Base-by-base conservation (phyloP, 2,888 invertebrate species). In the Temnothorax unifasciatus region DNA sequence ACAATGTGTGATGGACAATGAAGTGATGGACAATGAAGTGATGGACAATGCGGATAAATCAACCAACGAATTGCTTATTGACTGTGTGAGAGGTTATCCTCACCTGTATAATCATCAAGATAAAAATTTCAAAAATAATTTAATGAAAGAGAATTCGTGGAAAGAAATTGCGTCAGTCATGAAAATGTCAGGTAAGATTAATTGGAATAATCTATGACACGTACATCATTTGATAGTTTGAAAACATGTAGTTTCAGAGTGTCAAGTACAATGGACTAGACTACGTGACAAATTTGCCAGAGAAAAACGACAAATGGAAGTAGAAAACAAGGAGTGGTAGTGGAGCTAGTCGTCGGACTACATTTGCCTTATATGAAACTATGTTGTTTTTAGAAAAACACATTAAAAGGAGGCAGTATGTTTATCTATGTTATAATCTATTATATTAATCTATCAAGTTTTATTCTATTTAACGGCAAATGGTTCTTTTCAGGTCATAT, bases 41-140 rank as follows among this genome's bases (percentile, higher is more conserved):
- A n/a, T n/a, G n/a, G n/a, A n/a, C n/a, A n/a, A 52, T 52, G 6
- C n/a, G 5, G 5, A 6, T 52, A 52, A 52, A 52, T 52, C 50
- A 52, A 52, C 50, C 50, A 18, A 52, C 18, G n/a, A 52, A n/a
- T n/a, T 52, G 6, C 50, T 52, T 15, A 52, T 52, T n/a, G 50
- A 52, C n/a, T 52, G 50, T n/a, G 50, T 52, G 50, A 52, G 50
- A 52, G n/a, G 50, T 52, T 52, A 52, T 52, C n/a, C 50, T 52
- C 50, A 52, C 8, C 50, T 52, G 18, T 52, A 52, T 52, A n/a
- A 52, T 15, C 50, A 52, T n/a, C 2, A 52, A 52, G n/a, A 52
- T 6, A 52, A n/a, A 52, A 52, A 52, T 15, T 52, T 52, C n/a
- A 52, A 52, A 1, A 6, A 52, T 52, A 5, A n/a, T 52, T n/a